Evolutionary conservation across 2,888 invertebrate genomes (phyloP), one percentile per base, ranked within the genome.

Genomic region (Eristalinus aeneus): DNA sequence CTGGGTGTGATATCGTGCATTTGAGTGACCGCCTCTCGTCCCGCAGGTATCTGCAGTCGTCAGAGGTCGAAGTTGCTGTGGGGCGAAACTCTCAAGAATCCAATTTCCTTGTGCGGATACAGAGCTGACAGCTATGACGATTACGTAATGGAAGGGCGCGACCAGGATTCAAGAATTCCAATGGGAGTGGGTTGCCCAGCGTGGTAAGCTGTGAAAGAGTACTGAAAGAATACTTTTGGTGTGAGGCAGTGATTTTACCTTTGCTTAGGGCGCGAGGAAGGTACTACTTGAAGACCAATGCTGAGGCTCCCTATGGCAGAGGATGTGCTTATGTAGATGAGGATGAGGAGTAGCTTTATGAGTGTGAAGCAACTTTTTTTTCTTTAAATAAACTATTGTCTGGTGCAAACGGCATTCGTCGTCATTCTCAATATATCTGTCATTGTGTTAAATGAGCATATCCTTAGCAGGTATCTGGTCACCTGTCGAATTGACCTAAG

Each of bases 241-340:
- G 1, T 4, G 27, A 27, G 2, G 2, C 2, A 27, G 27, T 27
- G 27, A 27, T 27, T 27, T 5, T 27, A 5, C 27, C 2, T 3
- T 27, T 27, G 27, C 32, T 1, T 16, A 77, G 77, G 31, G 61
- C 61, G 56, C 46, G 60, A 16, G 83, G 83, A 2, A 64, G 61
- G 23, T 83, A 64, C 39, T 83, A 73, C 46, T 31, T 83, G 10
- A 32, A 53, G 68, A 83, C 83, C 23, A 78, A 83, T 16, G 32
- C 6, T 3, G 34, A 60, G 1, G n/a, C 32, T 4, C 73, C 77
- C n/a, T 83, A 31, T 32, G 72, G 77, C 3, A 46, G 32, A 3
- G 77, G 82, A n/a, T 6, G 56, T 6, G 2, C 39, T 3, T 2
- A n/a, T 2, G 11, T 12, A 39, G 39, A 10, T 8, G 39, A 27